phyloP scores from a whole-genome alignment of 1,140 invertebrate genomes.

The Pentalonia nigronervosa region DNA sequence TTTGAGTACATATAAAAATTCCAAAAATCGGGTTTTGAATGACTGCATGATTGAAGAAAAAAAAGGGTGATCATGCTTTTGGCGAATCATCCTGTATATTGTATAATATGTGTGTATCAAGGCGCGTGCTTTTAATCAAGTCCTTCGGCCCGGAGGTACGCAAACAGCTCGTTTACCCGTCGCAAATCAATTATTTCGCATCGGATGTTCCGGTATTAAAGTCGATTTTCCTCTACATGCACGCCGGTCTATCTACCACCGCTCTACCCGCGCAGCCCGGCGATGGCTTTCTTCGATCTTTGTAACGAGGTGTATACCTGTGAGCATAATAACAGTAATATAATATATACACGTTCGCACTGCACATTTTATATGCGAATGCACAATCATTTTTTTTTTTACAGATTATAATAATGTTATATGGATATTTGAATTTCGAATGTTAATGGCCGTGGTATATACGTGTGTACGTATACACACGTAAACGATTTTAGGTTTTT shows the following conservation, averaged over 20 bases:
- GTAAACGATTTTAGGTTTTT: background rate
- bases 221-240: background rate
- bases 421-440: background rate
- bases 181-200: constrained; percentile 43
- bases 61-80: no score
- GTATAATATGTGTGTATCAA: background rate
- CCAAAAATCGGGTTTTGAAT: no score
- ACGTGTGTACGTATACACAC: no score
- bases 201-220: constrained; percentile 44
- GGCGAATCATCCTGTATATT: no score
- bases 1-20: no score
- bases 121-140: background rate
- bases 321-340: background rate
- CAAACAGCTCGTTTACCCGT: constrained; percentile 30
- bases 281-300: background rate
- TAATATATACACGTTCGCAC: background rate
- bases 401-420: background rate
- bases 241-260: background rate
- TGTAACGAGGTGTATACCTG: background rate
- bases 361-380: background rate
- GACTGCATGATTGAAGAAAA: no score
- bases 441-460: background rate
- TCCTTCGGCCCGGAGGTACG: background rate
- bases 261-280: background rate
- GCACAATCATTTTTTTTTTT: background rate